phyloP scores from a whole-genome alignment of 2,797 vertebrate species.

The Liasis olivaceus region DNA sequence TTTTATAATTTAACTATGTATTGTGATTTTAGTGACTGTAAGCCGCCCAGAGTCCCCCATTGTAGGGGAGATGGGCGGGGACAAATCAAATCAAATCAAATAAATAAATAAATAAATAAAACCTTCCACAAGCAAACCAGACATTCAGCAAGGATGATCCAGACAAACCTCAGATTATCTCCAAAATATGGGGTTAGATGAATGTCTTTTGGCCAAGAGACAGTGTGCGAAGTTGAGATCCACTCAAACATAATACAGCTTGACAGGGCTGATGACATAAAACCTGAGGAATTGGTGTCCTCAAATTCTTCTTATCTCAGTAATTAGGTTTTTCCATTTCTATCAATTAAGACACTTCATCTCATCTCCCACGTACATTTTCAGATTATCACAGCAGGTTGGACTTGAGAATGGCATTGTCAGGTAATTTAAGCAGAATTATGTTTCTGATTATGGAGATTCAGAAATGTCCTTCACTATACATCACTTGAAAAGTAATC shows the following conservation, averaged over 20 bases:
- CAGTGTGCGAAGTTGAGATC: constrained; percentile 22
- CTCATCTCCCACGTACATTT: background rate
- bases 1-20: no score
- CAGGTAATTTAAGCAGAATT: background rate
- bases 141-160: background rate
- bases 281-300: constrained; percentile 58
- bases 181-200: background rate
- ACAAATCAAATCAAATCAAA: no score
- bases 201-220: constrained; percentile 14
- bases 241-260: constrained; percentile 60
- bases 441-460: background rate
- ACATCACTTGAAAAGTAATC: background rate
- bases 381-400: background rate
- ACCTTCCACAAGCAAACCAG: fast-evolving
- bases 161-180: background rate
- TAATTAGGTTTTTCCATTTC: constrained; percentile 61
- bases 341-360: constrained; percentile 58
- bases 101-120: no score
- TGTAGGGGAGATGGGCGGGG: no score
- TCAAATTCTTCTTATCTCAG: constrained; percentile 61
- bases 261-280: constrained; percentile 61
- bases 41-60: no score
- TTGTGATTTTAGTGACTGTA: no score
- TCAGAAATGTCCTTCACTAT: background rate
- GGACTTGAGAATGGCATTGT: constrained; percentile 38